These are phyloP conservation scores for Nemurella pictetii DNA, from an alignment of 2,888 invertebrate species.

Conservation along the genomic window DNA sequence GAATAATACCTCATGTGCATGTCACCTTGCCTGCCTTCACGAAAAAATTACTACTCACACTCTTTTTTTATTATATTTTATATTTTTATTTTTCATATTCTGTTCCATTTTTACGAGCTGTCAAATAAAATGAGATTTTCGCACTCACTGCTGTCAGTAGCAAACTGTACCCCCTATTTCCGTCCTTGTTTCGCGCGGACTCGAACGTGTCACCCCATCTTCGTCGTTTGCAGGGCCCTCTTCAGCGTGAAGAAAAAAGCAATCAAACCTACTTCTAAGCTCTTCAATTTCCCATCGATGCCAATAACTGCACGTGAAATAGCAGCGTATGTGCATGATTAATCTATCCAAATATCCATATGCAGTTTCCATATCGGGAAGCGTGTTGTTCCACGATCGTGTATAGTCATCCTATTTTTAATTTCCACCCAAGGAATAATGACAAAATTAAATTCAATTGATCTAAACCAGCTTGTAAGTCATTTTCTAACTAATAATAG, in stretches of 20 bases:
- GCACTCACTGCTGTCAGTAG: conserved; percentile 26
- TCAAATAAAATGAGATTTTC: conserved; percentile 33
- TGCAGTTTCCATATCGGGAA: not conserved
- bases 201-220: not conserved
- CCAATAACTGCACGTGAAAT: not conserved
- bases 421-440: not conserved
- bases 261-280: not conserved
- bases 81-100: conserved; percentile 26
- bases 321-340: not conserved
- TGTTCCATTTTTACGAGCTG: conserved; percentile 26
- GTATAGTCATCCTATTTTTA: not conserved
- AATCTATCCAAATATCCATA: no score
- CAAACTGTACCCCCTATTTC: conserved; percentile 24
- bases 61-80: conserved; percentile 29
- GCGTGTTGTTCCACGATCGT: not conserved
- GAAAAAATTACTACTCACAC: conserved; percentile 28
- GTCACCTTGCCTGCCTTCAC: conserved; percentile 2
- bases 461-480: no score
- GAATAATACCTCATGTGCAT: conserved; percentile 13
- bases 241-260: not conserved
- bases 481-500: no score
- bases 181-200: not conserved
- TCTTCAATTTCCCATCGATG: not conserved
- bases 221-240: not conserved
- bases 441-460: no score